Evolutionary conservation across 1,140 invertebrate genomes (phyloP), one percentile per base, ranked within the genome.

Genomic region (Thaumetopoea pityocampa): DNA sequence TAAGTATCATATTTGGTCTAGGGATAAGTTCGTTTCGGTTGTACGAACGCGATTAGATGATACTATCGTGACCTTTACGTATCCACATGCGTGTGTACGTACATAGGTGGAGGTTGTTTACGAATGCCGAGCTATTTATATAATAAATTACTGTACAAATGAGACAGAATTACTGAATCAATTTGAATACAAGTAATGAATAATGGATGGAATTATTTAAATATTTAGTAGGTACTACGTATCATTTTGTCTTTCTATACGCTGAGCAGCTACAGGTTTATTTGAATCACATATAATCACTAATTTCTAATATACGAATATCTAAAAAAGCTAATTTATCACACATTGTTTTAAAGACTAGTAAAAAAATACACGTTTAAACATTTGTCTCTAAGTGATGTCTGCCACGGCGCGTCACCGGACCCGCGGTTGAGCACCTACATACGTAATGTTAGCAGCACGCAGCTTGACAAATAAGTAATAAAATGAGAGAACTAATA

Each of bases 321-420:
- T 30, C 34, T 37, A 50, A 42, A 41, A 49, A 54, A 51, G 49
- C 51, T 59, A 57, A 38, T 43, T 54, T 63, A 58, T 63, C 59
- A 63, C 59, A 58, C 55, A 43, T 54, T 46, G 46, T 29, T 51
- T 50, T 45, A 38, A 49, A 50, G 24, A 27, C 22, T 36, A 35
- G 17, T 20, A n/a, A n/a, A 26, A 26, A 28, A 27, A 1, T 40
- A 47, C 36, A 38, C 36, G 15, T 38, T 18, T 6, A 28, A 8
- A n/a, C n/a, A n/a, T 29, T 38, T 26, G 26, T 40, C 18, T 26
- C 10, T 12, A 11, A 38, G 15, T 14, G 10, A 14, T 29, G 10
- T 29, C 16, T 40, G 36, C 36, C 15, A 5, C 26, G 12, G 29
- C 11, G 29, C 20, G 28, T 40, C 16, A 18, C 36, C 36, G 17